A percentile compares a stretch with the other conserved stretches of the same genome.
Evolutionary conservation across 2,797 vertebrate species (phyloP).

Genomic region (Sebastes flavidus): DNA sequence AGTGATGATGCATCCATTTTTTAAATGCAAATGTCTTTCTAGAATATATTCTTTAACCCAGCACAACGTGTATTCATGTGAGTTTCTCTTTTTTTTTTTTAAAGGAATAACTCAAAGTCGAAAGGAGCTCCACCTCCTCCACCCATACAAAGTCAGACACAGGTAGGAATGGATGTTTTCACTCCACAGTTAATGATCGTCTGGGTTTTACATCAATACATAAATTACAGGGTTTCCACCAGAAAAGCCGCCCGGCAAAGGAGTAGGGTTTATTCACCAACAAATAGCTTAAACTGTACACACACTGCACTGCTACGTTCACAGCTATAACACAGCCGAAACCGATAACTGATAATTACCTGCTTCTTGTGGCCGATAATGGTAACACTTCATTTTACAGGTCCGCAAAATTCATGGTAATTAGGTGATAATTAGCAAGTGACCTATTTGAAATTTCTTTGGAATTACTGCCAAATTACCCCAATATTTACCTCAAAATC

Average conservation of each 20-base stretch:
- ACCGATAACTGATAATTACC: too few relatives aligned
- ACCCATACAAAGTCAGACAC: conserved; percentile 81
- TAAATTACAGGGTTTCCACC: not conserved
- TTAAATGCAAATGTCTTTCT: not conserved
- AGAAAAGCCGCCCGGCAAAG: not conserved
- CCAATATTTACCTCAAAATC: too few relatives aligned
- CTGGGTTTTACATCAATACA: not conserved
- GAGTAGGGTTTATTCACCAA: not conserved
- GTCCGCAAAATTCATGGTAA: too few relatives aligned
- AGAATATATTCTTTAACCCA: not conserved
- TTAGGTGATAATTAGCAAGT: too few relatives aligned
- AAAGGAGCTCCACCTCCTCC: conserved; percentile 88
- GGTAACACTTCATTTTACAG: too few relatives aligned
- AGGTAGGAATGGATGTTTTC: conserved; percentile 81
- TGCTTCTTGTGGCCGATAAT: too few relatives aligned
- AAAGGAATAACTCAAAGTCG: conserved; percentile 93
- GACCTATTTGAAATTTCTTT: too few relatives aligned
- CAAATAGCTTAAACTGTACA: not conserved
- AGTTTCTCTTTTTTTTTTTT: conserved; percentile 22
- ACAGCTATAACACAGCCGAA: not conserved
- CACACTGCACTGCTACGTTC: not conserved
- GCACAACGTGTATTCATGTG: not conserved
- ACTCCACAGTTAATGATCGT: not conserved
- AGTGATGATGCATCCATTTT: not conserved
- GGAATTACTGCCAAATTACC: too few relatives aligned